phyloP scores from a whole-genome alignment of 2,888 invertebrate species.

The Drosophila emarginata region DNA sequence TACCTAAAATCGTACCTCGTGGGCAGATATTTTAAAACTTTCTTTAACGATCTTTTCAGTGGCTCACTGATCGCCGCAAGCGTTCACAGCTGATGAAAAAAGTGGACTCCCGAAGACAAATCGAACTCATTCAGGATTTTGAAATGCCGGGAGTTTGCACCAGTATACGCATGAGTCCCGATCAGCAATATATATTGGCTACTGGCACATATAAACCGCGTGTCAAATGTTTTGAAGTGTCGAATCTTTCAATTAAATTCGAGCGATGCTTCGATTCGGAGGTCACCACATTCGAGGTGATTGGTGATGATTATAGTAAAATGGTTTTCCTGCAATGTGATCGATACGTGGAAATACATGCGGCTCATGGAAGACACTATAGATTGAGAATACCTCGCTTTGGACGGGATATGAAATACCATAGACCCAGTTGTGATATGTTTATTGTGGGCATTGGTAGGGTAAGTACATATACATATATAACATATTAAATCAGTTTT shows the following conservation, averaged over 20 bases:
- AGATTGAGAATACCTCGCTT: constrained; percentile 96
- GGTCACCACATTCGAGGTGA: constrained; percentile 94
- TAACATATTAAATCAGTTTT: too few relatives aligned
- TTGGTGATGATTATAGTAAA: constrained; percentile 98
- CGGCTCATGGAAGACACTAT: constrained; percentile 95
- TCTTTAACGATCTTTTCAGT: constrained; percentile 84
- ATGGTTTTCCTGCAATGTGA: constrained; percentile 92
- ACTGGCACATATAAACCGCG: constrained; percentile 98
- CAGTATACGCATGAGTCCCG: constrained; percentile 91
- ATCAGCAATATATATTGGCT: constrained; percentile 95
- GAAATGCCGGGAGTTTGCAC: constrained; percentile 98
- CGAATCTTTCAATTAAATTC: constrained; percentile 97
- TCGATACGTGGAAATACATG: constrained; percentile 97
- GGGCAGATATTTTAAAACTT: too few relatives aligned
- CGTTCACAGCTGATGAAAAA: constrained; percentile 92
- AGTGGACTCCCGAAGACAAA: constrained; percentile 93
- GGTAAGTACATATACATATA: constrained; percentile 83
- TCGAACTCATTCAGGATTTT: constrained; percentile 99
- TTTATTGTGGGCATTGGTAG: constrained; percentile 94
- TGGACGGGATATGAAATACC: constrained; percentile 96
- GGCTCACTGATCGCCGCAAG: constrained; percentile 93
- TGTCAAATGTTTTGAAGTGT: constrained; percentile 97
- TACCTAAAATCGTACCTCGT: constrained; percentile 44
- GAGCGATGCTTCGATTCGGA: constrained; percentile 98
- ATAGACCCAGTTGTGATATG: constrained; percentile 94